Percentiles rank a stretch among this genome's conserved stretches.
phyloP scores from a whole-genome alignment of 2,888 invertebrate species.

The Luperina testacea region DNA sequence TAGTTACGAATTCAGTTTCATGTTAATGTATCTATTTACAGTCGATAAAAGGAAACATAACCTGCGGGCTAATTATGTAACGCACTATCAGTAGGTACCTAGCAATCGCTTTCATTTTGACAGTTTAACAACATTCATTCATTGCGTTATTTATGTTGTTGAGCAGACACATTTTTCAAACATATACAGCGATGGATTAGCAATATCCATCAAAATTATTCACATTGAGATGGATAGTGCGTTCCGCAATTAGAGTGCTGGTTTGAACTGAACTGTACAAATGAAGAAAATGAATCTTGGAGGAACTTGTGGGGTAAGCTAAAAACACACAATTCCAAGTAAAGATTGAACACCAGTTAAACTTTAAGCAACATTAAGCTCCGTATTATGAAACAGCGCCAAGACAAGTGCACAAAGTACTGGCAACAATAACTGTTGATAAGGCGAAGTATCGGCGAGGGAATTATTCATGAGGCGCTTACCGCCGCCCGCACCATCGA shows the following conservation, averaged over 20 bases:
- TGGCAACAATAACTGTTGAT: slow-evolving; percentile 55
- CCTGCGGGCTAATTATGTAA: not conserved
- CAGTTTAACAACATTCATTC: not conserved
- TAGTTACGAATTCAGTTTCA: slow-evolving; percentile 1
- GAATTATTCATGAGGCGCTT: slow-evolving; percentile 66
- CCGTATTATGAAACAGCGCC: not conserved
- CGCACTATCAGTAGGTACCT: not conserved
- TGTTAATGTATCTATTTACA: not conserved
- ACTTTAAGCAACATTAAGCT: not conserved
- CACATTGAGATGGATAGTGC: not conserved
- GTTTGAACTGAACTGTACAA: slow-evolving; percentile 8
- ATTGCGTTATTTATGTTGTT: not conserved
- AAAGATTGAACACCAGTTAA: not conserved
- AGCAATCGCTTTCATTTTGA: not conserved
- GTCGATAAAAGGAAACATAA: not conserved
- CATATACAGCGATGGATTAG: not conserved
- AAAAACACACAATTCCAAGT: not conserved
- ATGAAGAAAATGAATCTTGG: not conserved
- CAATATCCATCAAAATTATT: not conserved
- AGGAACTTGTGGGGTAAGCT: not conserved
- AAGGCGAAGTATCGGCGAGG: slow-evolving; percentile 46
- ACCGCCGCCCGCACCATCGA: slow-evolving; percentile 47
- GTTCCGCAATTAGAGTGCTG: not conserved
- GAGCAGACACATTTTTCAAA: not conserved
- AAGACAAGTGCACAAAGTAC: slow-evolving; percentile 31